Evolutionary conservation across 2,113 vertebrate species (phyloP).

Genomic region (Trinectes maculatus): DNA sequence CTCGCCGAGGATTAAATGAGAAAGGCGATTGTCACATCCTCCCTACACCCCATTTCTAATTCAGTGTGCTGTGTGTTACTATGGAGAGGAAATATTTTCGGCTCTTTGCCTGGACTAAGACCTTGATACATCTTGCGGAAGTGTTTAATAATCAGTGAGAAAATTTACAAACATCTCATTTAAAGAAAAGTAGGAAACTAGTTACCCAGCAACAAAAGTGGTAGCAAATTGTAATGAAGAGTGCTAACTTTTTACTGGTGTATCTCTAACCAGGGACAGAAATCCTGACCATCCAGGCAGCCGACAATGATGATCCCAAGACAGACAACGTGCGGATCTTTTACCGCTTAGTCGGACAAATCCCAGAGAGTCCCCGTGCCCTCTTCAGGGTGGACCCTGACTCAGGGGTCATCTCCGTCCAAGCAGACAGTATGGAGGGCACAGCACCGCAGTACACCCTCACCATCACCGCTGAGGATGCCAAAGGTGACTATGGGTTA

Average conservation of each 20-base stretch:
- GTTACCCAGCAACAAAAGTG: no score
- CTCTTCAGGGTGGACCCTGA: conserved; percentile 79
- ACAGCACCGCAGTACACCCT: conserved; percentile 74
- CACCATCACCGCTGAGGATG: conserved; percentile 80
- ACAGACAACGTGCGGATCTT: conserved; percentile 80
- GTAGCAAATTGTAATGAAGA: no score
- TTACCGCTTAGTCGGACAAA: conserved; percentile 78
- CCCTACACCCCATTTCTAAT: not conserved
- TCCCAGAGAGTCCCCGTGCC: conserved; percentile 80
- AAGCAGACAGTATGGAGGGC: conserved; percentile 74
- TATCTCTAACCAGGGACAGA: conserved; percentile 75
- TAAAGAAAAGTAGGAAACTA: no score
- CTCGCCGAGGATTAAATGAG: conserved; percentile 49
- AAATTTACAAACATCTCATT: no score
- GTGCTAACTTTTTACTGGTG: not conserved
- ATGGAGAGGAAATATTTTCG: not conserved
- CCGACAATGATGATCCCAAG: conserved; percentile 83
- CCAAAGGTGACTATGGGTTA: conserved; percentile 78
- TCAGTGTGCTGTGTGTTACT: not conserved
- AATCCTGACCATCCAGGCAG: conserved; percentile 80
- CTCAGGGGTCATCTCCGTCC: conserved; percentile 76
- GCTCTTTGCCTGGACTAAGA: not conserved
- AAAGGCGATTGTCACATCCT: conserved; percentile 29
- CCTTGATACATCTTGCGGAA: not conserved
- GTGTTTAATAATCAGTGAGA: not conserved